Base-by-base conservation (phyloP, 2,888 invertebrate genomes). In the Tryphoninae sp. region DNA sequence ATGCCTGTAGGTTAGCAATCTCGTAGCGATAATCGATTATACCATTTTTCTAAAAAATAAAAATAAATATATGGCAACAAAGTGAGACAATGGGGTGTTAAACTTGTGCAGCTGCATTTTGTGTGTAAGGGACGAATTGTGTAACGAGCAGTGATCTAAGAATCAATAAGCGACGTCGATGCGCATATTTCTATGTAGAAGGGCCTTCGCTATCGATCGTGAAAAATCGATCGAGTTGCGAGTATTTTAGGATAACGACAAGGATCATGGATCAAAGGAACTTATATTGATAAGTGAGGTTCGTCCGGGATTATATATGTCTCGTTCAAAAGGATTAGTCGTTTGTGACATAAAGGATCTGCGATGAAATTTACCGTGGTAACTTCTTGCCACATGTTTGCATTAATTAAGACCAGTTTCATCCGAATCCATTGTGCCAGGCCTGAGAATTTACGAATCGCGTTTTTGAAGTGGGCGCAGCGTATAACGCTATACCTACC, bases 21-120 rank as follows among this genome's bases (percentile, higher is more conserved):
- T 71, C 40, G 59, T 82, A 82, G 67, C 51, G n/a, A 64, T 82
- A 82, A 62, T 73, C 62, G 71, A 82, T 79, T 68, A 79, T 58
- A 68, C 68, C 45, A 68, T 79, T 82, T 82, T 82, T 78, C 65
- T 68, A 78, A 72, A 61, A 78, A 8, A 26, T 58, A 69, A 64
- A 13, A 42, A 62, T 33, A 49, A 33, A n/a, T 9, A 59, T 23
- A 33, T 9, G 51, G 61, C 2, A 51, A 69, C 40, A 45, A n/a
- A 53, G 68, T 23, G 6, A 13, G 42, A 59, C 26, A 69, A 45
- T 26, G 16, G 59, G 51, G 53, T 65, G 53, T 23, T 51, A 69
- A 71, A 62, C 42, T 49, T 73, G 53, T 40, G 74, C 2, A n/a
- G 51, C 8, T 65, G 74, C 13, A 11, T 74, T 55, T 53, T 74